Conservation (phyloP, 1,140 invertebrate genomes). For the Lasioglossum baleicum region DNA sequence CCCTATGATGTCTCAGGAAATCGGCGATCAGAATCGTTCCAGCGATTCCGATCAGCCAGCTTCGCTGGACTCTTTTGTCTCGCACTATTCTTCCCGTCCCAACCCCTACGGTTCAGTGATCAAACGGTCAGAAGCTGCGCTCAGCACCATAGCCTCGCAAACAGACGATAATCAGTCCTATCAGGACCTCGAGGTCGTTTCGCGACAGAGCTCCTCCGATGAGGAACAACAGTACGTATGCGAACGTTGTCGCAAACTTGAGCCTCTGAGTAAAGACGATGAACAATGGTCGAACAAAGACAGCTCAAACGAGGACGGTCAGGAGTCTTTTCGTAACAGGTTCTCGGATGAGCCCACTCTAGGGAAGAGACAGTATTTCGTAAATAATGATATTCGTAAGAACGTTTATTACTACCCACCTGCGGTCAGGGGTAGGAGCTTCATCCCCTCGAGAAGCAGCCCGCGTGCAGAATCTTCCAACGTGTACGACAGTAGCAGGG, state of each 20-base stretch:
- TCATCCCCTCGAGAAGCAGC: constrained; percentile 8
- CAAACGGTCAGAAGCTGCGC: background rate
- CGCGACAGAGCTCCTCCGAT: constrained; percentile 17
- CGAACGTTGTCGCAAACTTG: constrained; percentile 42
- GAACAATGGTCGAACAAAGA: background rate
- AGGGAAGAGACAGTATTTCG: background rate
- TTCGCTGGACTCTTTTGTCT: background rate
- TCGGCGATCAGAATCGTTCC: background rate
- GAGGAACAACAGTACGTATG: constrained; percentile 49
- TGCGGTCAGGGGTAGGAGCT: background rate
- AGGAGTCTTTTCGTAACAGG: constrained; percentile 53
- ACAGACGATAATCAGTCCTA: background rate
- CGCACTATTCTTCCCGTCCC: background rate
- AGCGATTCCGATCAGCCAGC: constrained; percentile 9
- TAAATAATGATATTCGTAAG: constrained; percentile 1
- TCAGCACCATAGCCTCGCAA: background rate
- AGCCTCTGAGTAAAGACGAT: background rate
- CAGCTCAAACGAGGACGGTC: constrained; percentile 12
- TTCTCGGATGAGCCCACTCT: constrained; percentile 34
- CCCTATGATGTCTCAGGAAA: background rate
- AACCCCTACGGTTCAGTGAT: background rate
- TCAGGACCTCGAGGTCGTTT: background rate
- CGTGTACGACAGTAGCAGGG: constrained; percentile 52
- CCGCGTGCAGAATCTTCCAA: constrained; percentile 13
- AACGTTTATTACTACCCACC: background rate